phyloP scores from a whole-genome alignment of 2,113 vertebrate genomes.

The Monarcha castaneiventris region DNA sequence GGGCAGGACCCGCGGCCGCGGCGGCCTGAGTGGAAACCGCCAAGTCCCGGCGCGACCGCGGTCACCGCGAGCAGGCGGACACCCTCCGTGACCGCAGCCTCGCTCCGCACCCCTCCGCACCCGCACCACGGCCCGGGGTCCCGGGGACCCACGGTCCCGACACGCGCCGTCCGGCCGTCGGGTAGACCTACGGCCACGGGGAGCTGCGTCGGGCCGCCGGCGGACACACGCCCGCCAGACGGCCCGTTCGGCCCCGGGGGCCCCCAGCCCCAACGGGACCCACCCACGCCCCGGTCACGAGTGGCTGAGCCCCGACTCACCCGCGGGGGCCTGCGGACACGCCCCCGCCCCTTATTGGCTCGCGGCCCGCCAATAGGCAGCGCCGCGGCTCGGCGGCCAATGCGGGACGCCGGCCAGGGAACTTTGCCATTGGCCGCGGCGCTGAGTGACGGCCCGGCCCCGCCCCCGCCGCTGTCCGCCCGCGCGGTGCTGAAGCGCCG shows the following conservation, averaged over 20 bases:
- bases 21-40: background rate
- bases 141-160: background rate
- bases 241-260: background rate
- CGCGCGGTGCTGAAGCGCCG: no score
- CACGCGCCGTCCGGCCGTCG: background rate
- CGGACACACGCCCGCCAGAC: no score
- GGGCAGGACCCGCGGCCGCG: no score
- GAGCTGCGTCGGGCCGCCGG: no score
- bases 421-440: background rate
- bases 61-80: no score
- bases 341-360: background rate
- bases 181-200: background rate
- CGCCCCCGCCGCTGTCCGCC: background rate
- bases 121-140: background rate
- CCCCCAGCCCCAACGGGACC: no score
- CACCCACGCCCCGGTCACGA: background rate
- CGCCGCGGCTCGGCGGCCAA: background rate
- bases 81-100: background rate
- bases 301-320: background rate
- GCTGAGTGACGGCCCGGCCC: background rate
- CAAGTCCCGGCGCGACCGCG: no score
- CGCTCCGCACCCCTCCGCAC: no score
- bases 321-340: background rate
- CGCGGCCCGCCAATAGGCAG: background rate
- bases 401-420: background rate